These are phyloP conservation scores for Pyrocoelia pectoralis DNA, from an alignment of 2,888 invertebrate species.

Conservation along the genomic window DNA sequence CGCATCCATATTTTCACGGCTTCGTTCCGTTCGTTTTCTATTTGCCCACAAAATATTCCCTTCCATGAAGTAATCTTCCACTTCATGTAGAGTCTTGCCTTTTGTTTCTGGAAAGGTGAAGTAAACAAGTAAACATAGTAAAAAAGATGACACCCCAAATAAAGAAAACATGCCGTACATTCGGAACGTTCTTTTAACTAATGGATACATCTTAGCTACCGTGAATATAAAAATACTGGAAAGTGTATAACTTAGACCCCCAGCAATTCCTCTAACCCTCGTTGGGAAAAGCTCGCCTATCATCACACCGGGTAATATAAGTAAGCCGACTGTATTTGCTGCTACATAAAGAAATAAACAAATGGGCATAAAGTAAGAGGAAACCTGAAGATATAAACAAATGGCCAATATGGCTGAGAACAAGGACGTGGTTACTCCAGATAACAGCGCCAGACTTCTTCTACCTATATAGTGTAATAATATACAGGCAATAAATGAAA, in stretches of 20 bases:
- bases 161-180: slow-evolving; percentile 74
- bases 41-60: slow-evolving; percentile 69
- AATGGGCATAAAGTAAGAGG: slow-evolving; percentile 39
- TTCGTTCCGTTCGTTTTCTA: slow-evolving; percentile 50
- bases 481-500: slow-evolving; percentile 73
- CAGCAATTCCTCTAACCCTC: slow-evolving; percentile 75
- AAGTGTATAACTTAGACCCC: slow-evolving; percentile 75
- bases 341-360: slow-evolving; percentile 61
- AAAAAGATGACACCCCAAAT: slow-evolving; percentile 70
- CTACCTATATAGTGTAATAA: slow-evolving; percentile 71
- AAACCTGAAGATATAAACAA: slow-evolving; percentile 56
- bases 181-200: slow-evolving; percentile 66
- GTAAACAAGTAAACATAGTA: slow-evolving; percentile 72
- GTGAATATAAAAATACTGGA: slow-evolving; percentile 74
- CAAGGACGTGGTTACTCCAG: slow-evolving; percentile 58
- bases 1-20: not conserved
- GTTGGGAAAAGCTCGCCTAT: slow-evolving; percentile 79
- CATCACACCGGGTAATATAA: slow-evolving; percentile 80
- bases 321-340: slow-evolving; percentile 76
- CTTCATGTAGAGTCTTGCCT: slow-evolving; percentile 73
- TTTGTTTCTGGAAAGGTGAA: slow-evolving; percentile 79
- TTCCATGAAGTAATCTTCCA: slow-evolving; percentile 80
- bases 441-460: slow-evolving; percentile 70
- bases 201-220: slow-evolving; percentile 75
- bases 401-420: slow-evolving; percentile 60